Conservation (phyloP, 2,888 invertebrate species). For the Oxyscelio sp. region DNA sequence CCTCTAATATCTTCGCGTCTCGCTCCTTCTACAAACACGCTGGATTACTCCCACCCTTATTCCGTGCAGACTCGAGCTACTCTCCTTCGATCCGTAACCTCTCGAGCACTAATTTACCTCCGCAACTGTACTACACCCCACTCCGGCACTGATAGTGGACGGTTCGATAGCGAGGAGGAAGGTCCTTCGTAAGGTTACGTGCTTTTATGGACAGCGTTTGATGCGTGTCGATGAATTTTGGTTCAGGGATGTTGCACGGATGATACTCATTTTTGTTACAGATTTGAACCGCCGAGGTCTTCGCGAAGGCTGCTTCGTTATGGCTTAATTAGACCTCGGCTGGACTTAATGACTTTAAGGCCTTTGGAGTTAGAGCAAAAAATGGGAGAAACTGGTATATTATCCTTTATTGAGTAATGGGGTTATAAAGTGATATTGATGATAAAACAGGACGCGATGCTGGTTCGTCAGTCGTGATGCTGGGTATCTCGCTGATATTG, state of each 20-base stretch:
- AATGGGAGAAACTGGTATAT: too few species aligned
- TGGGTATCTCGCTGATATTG: too few species aligned
- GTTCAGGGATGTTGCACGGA: conserved; percentile 46
- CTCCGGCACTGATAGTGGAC: conserved; percentile 70
- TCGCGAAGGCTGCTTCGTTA: conserved; percentile 25
- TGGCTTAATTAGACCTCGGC: background rate
- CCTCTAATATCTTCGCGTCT: conserved; percentile 51
- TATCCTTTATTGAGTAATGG: too few species aligned
- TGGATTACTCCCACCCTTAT: conserved; percentile 76
- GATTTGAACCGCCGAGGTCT: conserved; percentile 11
- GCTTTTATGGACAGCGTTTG: conserved; percentile 19
- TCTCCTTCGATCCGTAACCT: conserved; percentile 80
- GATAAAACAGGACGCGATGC: too few species aligned
- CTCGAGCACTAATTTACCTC: conserved; percentile 83
- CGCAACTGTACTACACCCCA: conserved; percentile 80
- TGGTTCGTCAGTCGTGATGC: too few species aligned
- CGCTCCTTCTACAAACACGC: conserved; percentile 64
- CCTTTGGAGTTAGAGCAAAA: too few species aligned
- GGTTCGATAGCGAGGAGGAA: conserved; percentile 49
- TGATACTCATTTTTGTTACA: conserved; percentile 33
- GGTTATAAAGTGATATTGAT: too few species aligned
- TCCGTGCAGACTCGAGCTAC: conserved; percentile 67
- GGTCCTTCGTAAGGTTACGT: conserved; percentile 65
- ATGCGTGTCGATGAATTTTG: conserved; percentile 24
- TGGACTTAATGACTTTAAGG: background rate